phyloP scores from a whole-genome alignment of 2,113 vertebrate genomes.

The Hemichromis elongatus region DNA sequence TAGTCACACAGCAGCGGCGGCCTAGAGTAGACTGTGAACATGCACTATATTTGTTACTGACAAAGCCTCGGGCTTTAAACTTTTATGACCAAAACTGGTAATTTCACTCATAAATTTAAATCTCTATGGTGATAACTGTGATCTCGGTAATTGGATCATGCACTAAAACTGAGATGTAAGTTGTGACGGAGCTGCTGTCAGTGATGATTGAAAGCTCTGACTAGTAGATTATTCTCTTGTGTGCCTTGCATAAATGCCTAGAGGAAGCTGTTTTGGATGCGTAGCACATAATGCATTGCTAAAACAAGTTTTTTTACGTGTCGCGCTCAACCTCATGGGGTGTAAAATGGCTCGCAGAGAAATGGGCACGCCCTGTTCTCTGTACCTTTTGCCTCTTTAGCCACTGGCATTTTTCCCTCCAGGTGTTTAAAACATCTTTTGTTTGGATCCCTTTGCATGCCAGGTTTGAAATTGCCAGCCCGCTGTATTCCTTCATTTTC shows the following conservation, averaged over 20 bases:
- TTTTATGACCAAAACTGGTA: conserved; percentile 27
- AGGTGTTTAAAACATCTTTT: conserved; percentile 11
- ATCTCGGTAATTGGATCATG: conserved; percentile 46
- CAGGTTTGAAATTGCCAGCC: conserved; percentile 13
- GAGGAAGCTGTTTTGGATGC: background rate
- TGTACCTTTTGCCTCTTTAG: background rate
- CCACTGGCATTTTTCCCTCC: background rate
- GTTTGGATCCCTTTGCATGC: background rate
- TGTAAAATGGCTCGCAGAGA: background rate
- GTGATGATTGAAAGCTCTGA: conserved; percentile 36
- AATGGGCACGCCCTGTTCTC: background rate
- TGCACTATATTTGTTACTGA: background rate
- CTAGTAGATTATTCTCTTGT: conserved; percentile 27
- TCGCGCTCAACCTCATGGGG: background rate
- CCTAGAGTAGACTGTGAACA: background rate
- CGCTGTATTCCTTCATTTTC: background rate
- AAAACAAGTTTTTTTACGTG: background rate
- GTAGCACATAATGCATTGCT: background rate
- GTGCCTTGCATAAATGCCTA: conserved; percentile 5
- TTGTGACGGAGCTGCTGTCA: conserved; percentile 4
- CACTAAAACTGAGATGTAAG: conserved; percentile 38
- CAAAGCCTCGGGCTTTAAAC: conserved; percentile 4
- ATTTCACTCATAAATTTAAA: conserved; percentile 10
- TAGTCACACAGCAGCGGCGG: background rate
- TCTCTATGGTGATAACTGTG: conserved; percentile 6